phyloP scores from a whole-genome alignment of 2,113 vertebrate genomes.

The Ciconia maguari region DNA sequence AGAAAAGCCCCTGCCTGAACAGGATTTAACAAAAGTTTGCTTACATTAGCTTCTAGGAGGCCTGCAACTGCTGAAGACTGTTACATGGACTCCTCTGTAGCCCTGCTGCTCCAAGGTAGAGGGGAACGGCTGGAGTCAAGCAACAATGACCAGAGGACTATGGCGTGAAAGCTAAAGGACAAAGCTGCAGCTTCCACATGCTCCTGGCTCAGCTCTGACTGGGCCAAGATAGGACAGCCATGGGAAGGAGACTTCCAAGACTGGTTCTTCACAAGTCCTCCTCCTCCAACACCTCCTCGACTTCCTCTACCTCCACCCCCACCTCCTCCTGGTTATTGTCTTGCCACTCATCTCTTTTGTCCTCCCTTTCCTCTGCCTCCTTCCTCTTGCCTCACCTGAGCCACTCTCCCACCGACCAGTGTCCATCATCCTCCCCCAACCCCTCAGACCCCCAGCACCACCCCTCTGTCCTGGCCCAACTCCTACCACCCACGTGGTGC shows the following conservation, averaged over 20 bases:
- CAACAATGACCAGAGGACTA: not conserved
- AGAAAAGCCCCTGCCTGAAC: not conserved
- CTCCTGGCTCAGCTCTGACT: not conserved
- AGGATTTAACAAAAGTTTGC: not conserved
- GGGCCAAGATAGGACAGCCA: accelerated
- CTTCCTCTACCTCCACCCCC: not conserved
- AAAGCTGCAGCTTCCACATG: not conserved
- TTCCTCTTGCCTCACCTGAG: accelerated
- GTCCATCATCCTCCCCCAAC: not conserved
- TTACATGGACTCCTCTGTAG: not conserved
- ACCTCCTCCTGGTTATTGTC: not conserved
- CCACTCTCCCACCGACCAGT: accelerated
- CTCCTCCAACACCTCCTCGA: not conserved
- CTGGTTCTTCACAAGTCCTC: not conserved
- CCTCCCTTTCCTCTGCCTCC: not conserved
- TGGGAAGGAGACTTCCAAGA: not conserved
- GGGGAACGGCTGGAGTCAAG: not conserved
- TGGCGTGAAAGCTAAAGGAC: not conserved
- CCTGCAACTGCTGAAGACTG: not conserved
- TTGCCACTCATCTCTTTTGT: not conserved
- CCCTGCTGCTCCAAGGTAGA: not conserved
- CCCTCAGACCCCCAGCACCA: accelerated
- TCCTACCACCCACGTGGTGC: not conserved
- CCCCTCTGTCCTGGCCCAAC: no score
- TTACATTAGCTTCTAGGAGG: not conserved